Percentiles rank a stretch among this genome's conserved stretches.
These are phyloP conservation scores for Varanus salvator DNA, from an alignment of 2,113 vertebrate genomes.

Conservation along the genomic window DNA sequence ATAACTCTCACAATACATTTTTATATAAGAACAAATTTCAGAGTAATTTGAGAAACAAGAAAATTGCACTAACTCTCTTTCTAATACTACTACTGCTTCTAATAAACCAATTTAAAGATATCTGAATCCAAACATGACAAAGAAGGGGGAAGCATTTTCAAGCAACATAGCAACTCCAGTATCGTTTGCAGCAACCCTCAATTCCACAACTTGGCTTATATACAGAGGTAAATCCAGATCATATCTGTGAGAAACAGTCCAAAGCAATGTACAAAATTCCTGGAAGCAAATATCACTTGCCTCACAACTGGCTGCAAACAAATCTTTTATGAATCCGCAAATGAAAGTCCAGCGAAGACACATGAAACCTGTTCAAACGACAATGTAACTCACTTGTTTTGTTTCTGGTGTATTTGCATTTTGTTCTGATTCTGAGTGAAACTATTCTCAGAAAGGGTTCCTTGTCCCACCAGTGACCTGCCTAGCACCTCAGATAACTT, in stretches of 20 bases:
- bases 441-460: slow-evolving; percentile 12
- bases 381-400: neutral
- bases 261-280: neutral
- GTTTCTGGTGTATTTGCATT: neutral
- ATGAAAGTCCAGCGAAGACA: neutral
- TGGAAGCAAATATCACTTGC: neutral
- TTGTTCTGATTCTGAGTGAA: slow-evolving; percentile 11
- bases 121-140: no score
- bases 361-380: neutral
- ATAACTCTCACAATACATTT: no score
- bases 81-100: no score
- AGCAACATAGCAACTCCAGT: neutral
- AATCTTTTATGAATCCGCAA: neutral
- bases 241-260: no score
- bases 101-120: no score
- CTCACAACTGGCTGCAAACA: neutral
- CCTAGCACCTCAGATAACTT: neutral
- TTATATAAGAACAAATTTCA: no score
- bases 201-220: neutral
- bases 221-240: neutral
- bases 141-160: neutral
- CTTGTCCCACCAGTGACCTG: slow-evolving; percentile 23
- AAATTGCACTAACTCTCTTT: no score
- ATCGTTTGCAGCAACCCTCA: neutral
- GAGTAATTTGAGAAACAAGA: no score